Percentiles rank a stretch among this genome's conserved stretches.
Evolutionary conservation across 2,113 vertebrate species (phyloP).

Genomic region (Eudyptes chrysolophus): DNA sequence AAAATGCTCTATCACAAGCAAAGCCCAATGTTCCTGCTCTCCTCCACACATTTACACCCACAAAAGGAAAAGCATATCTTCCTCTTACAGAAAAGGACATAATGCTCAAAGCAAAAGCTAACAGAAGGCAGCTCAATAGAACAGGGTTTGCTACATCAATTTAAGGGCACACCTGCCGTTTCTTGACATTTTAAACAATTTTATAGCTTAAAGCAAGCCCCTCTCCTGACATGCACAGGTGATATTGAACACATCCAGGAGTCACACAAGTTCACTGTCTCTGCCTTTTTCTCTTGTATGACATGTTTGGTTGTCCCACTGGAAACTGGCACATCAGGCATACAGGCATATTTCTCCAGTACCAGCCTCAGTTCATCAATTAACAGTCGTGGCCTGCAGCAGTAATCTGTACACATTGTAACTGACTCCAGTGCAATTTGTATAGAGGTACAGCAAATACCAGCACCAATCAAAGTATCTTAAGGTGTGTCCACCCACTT

Average conservation of each 20-base stretch:
- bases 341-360: not conserved
- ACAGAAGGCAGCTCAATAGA: not conserved
- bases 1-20: not conserved
- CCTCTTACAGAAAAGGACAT: not conserved
- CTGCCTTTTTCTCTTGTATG: not conserved
- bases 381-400: not conserved
- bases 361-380: not conserved
- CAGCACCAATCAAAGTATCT: not conserved
- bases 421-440: not conserved
- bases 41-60: not conserved
- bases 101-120: not conserved
- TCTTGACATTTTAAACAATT: not conserved
- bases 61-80: not conserved
- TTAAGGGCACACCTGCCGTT: not conserved
- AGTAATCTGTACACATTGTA: not conserved
- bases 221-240: not conserved
- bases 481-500: not conserved
- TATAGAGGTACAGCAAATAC: not conserved
- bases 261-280: not conserved
- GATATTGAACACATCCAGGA: not conserved
- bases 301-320: not conserved
- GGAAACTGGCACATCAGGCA: not conserved
- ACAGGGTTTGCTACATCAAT: not conserved
- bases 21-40: not conserved
- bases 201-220: not conserved